Evolutionary conservation across 1,140 invertebrate genomes (phyloP).

Genomic region (Diorhabda elongata): DNA sequence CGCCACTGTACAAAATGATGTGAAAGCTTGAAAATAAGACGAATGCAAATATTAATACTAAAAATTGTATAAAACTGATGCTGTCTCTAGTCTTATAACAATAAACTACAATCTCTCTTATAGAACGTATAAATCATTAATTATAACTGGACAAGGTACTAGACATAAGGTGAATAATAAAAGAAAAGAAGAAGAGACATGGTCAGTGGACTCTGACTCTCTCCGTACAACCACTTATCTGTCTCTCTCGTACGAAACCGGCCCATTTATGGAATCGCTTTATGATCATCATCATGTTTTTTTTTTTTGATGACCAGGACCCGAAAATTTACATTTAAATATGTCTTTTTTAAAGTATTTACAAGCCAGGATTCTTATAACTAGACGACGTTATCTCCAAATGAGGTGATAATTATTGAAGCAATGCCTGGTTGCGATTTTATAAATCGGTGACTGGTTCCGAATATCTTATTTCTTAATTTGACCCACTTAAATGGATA

Average conservation of each 20-base stretch:
- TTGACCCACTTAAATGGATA: neutral
- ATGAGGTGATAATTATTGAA: constrained; percentile 31
- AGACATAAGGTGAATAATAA: neutral
- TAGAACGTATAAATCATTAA: too few species aligned
- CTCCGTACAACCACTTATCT: neutral
- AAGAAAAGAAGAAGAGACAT: neutral
- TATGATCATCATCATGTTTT: constrained; percentile 28
- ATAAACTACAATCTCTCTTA: too few species aligned
- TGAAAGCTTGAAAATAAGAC: too few species aligned
- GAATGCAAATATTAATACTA: too few species aligned
- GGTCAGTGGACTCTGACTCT: constrained; percentile 13
- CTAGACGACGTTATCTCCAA: constrained; percentile 26
- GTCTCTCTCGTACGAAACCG: constrained; percentile 30
- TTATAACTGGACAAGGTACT: neutral
- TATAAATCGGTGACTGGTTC: constrained; percentile 3
- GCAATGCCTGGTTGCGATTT: constrained; percentile 22
- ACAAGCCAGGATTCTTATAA: constrained; percentile 25
- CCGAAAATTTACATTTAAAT: constrained; percentile 30
- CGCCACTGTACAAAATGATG: too few species aligned
- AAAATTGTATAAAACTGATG: too few species aligned
- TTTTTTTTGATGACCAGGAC: constrained; percentile 26
- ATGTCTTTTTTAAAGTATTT: constrained; percentile 28
- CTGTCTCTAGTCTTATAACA: too few species aligned
- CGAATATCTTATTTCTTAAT: constrained; percentile 9
- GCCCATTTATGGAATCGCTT: constrained; percentile 36